Evolutionary conservation across 1,140 invertebrate genomes (phyloP).

Genomic region (Orchesella cincta): DNA sequence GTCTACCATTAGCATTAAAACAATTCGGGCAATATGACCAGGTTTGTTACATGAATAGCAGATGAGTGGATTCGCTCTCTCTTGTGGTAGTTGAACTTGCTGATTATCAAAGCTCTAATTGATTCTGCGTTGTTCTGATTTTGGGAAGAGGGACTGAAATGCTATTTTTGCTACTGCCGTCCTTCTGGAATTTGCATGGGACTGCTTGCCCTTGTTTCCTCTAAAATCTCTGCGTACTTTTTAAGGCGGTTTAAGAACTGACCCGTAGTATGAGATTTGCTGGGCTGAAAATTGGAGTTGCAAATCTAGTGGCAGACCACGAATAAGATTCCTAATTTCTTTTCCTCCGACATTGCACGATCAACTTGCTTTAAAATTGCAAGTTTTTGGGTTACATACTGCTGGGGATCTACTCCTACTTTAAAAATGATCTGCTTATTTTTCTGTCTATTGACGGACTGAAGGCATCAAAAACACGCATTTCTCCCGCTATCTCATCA

Average conservation of each 20-base stretch:
- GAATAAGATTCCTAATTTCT: neutral
- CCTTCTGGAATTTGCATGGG: too few species aligned
- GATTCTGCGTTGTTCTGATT: neutral
- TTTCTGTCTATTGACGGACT: constrained; percentile 9
- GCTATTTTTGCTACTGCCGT: too few species aligned
- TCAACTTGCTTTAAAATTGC: neutral
- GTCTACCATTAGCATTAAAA: neutral
- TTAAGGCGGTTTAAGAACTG: constrained; percentile 3
- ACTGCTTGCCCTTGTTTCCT: neutral
- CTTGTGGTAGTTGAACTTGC: neutral
- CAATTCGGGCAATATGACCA: neutral
- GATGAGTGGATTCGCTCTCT: neutral
- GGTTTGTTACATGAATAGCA: neutral
- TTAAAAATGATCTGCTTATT: neutral
- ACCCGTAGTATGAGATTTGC: neutral
- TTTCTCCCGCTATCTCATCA: neutral
- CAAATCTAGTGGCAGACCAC: neutral
- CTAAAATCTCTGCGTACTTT: neutral
- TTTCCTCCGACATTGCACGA: neutral
- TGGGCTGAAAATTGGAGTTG: neutral
- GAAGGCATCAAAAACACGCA: neutral
- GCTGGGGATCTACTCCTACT: neutral
- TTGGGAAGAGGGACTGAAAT: too few species aligned
- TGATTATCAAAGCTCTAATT: neutral
- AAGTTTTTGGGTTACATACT: neutral